Base-by-base conservation (phyloP, 1,140 invertebrate species). In the Hirudo medicinalis region DNA sequence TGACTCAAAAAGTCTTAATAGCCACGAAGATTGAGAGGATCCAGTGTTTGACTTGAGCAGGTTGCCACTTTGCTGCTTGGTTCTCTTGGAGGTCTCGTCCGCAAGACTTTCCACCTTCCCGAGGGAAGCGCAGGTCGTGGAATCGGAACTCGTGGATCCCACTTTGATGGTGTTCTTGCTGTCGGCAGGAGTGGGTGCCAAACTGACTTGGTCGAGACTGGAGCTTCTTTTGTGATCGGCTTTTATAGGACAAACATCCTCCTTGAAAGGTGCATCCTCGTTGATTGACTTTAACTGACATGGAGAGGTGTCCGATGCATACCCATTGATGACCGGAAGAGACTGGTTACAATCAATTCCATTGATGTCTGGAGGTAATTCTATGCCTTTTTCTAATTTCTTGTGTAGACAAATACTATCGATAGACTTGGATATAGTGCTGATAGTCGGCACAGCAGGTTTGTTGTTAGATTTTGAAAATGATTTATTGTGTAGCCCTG, bases 1-100 rank as follows among this genome's bases (percentile, higher is more conserved):
- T 74, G 93, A 95, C 82, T 98, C 93, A 78, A 99, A 95, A 76
- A 98, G 85, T 76, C 94, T 84, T 72, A 97, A 83, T 69, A 98
- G 84, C 81, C 89, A 85, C 13, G 85, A 86, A 75, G 85, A 80
- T 75, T 77, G 74, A 15, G 36, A 57, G 2, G 54, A 55, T n/a
- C 19, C 27, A 19, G 27, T n/a, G 22, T 57, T 57, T 49, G 29
- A 36, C 55, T 66, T 71, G 22, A n/a, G 22, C 8, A 49, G 0
- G 22, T 32, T 49, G n/a, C 29, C 29, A 32, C 27, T 69, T 49
- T 25, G 22, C 27, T 49, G 67, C 67, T 69, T 32, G 32, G 13
- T 36, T 32, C 36, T 69, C 36, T 40, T 69, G 11, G 60, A 32
- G 25, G 9, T 32, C 25, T 32, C 32, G 60, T 27, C 25, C 60